A percentile compares a stretch with the other conserved stretches of the same genome.
phyloP scores from a whole-genome alignment of 2,113 vertebrate species.

The Corvus hawaiiensis region DNA sequence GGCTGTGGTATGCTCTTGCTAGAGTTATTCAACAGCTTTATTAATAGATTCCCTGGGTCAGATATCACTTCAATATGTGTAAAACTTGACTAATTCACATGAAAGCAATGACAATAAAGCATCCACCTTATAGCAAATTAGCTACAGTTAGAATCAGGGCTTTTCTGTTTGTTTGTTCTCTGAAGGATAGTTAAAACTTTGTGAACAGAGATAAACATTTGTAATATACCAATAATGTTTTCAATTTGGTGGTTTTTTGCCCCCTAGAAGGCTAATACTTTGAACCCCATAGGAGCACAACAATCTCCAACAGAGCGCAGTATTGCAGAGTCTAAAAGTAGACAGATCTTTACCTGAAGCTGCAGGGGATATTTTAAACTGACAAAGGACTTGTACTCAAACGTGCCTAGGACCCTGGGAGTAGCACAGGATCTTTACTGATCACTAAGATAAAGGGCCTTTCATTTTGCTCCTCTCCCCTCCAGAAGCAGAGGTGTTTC shows the following conservation, averaged over 20 bases:
- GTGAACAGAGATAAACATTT: neutral
- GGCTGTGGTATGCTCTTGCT: neutral
- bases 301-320: neutral
- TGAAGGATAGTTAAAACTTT: neutral
- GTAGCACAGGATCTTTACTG: neutral
- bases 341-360: neutral
- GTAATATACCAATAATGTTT: neutral
- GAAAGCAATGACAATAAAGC: neutral
- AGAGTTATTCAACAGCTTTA: neutral
- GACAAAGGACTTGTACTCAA: neutral
- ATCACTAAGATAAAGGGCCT: neutral
- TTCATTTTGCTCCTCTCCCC: neutral
- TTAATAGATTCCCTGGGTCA: conserved; percentile 19
- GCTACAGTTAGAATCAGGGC: neutral
- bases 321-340: neutral
- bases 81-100: neutral
- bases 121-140: neutral
- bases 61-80: neutral
- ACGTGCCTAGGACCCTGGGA: neutral
- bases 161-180: conserved; percentile 1
- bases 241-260: neutral
- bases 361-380: neutral
- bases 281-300: neutral
- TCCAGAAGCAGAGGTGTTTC: neutral
- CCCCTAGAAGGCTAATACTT: neutral